Evolutionary conservation across 2,888 invertebrate genomes (phyloP), one percentile per base, ranked within the genome.

Genomic region (Homarus gammarus): DNA sequence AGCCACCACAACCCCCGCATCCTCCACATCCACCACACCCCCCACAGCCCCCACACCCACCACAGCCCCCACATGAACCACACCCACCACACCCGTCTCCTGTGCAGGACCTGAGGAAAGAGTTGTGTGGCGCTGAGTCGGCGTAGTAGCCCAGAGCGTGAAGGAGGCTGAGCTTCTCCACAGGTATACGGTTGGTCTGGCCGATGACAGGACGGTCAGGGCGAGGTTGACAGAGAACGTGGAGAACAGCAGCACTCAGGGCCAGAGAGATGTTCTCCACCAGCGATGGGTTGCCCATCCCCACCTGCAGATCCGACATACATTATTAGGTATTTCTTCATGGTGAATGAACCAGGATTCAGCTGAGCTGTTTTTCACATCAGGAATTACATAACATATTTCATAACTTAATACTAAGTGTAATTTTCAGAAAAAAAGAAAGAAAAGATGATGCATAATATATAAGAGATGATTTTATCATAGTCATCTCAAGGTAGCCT

Each of bases 1-100:
- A 91, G 38, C 91, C 91, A 27, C 91, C 91, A 56, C 91, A 91
- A 2, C 91, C 91, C 18, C 88, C 91, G 38, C 91, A 91, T 22
- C 91, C 91, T 31, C 91, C 91, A 68, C 91, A 91, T 2, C 91
- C 91, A 6, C 91, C 91, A 77, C 91, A 91, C 1, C 88, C 91
- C 3, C 91, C 91, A 44, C 91, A 91, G 51, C 91, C 88, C 0
- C 91, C 91, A 31, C 91, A 91, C 5, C 91, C 91, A 5, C 91
- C 91, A 38, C 91, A 91, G 3, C 91, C 91, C 6, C 91, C 91
- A 40, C 91, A 91, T 33, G 91, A 89, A 10, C 91, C 91, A 33
- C 91, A 91, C 31, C 91, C 91, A n/a, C 88, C 91, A 51, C 91
- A 91, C 38, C 87, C 90, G 40, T 87, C 86, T 31, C 87, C 90